These are phyloP conservation scores for Uropetala carovei DNA, from an alignment of 2,888 invertebrate species.

Conservation along the genomic window DNA sequence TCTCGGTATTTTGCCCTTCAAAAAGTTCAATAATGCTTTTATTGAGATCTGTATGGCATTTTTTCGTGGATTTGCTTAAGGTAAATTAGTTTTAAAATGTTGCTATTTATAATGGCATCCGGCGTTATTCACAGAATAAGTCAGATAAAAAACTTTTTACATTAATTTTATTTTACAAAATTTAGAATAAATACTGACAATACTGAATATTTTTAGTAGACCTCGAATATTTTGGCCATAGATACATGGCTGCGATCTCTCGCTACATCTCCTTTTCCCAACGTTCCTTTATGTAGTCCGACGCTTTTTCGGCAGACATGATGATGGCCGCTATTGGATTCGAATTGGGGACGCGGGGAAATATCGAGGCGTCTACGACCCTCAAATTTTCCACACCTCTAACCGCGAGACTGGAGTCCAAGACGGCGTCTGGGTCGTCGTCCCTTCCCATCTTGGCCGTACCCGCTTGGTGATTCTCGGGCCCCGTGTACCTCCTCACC, in stretches of 20 bases:
- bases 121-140: constrained; percentile 49
- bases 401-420: constrained; percentile 70
- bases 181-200: too few species aligned
- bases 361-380: constrained; percentile 73
- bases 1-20: too few species aligned
- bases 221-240: too few species aligned
- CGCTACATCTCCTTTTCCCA: neutral
- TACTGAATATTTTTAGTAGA: too few species aligned
- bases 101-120: neutral
- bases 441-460: constrained; percentile 71
- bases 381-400: constrained; percentile 71
- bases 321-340: constrained; percentile 72
- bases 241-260: too few species aligned
- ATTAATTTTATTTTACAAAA: neutral
- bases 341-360: constrained; percentile 72
- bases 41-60: too few species aligned
- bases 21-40: too few species aligned
- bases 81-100: too few species aligned
- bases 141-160: neutral
- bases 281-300: constrained; percentile 69
- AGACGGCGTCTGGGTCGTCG: constrained; percentile 70
- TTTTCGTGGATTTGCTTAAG: too few species aligned
- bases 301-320: constrained; percentile 72
- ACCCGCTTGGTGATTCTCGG: constrained; percentile 70
- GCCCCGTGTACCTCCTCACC: constrained; percentile 68